phyloP scores from a whole-genome alignment of 2,797 vertebrate genomes.

The Macropus fuliginosus region DNA sequence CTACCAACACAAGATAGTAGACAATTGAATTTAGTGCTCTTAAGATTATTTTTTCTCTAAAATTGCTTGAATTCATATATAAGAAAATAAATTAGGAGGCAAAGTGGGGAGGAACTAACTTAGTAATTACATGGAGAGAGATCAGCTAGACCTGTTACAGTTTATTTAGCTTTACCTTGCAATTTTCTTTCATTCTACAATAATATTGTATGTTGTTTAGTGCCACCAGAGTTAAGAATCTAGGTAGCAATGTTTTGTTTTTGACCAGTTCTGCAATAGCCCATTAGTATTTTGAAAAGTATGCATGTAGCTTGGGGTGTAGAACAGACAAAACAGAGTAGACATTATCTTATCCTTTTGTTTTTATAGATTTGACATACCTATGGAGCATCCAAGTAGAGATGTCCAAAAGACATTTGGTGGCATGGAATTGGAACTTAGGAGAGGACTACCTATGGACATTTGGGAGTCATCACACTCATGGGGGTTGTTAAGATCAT shows the following conservation, averaged over 20 bases:
- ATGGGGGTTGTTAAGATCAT: background rate
- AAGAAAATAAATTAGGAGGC: background rate
- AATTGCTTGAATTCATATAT: slow-evolving; percentile 24
- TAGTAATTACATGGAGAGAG: background rate
- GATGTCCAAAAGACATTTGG: background rate
- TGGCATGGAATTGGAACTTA: background rate
- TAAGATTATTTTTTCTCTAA: slow-evolving; percentile 34
- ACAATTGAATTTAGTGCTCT: background rate
- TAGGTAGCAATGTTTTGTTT: background rate
- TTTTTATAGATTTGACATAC: slow-evolving; percentile 6
- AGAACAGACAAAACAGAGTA: background rate
- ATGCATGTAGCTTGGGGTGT: background rate
- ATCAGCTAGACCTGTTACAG: background rate
- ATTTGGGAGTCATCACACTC: background rate
- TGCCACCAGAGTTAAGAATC: slow-evolving; percentile 1
- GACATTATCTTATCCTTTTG: slow-evolving; percentile 7
- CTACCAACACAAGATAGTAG: too few species aligned
- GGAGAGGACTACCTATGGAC: background rate
- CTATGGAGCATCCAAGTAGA: background rate
- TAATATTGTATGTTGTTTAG: background rate
- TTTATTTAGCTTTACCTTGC: background rate
- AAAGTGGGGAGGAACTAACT: background rate
- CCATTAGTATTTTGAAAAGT: slow-evolving; percentile 16
- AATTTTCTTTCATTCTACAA: background rate
- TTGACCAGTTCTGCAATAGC: slow-evolving; percentile 6